Conservation (phyloP, 2,113 vertebrate genomes). For the Callocephalon fimbriatum region DNA sequence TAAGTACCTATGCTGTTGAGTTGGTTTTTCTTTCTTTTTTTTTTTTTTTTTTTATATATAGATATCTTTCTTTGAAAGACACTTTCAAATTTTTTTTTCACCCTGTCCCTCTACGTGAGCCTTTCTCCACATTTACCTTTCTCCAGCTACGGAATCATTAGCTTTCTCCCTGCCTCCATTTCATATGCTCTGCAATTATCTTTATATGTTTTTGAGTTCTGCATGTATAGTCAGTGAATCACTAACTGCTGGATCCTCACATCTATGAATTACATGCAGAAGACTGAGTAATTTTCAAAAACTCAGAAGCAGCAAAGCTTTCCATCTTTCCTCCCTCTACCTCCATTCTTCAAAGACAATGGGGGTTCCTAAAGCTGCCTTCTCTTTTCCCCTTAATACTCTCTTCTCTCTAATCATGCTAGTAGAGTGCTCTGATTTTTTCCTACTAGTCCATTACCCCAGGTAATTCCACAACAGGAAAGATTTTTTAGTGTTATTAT, state of each 20-base stretch:
- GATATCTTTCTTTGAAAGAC: not conserved
- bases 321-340: not conserved
- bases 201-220: not conserved
- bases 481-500: not conserved
- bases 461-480: not conserved
- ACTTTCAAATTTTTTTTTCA: not conserved
- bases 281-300: not conserved
- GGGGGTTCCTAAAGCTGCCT: not conserved
- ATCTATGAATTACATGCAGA: not conserved
- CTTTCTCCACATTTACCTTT: not conserved
- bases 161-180: not conserved
- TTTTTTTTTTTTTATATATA: no score
- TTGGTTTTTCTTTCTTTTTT: not conserved
- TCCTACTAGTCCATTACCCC: not conserved
- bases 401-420: not conserved
- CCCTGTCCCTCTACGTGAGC: not conserved
- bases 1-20: not conserved
- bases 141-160: not conserved
- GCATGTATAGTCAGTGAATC: not conserved
- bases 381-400: not conserved
- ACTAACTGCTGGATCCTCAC: not conserved
- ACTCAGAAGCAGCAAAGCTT: not conserved
- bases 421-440: not conserved
- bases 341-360: not conserved
- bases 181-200: not conserved